Conservation (phyloP, 2,888 invertebrate species). For the Cerastis leucographa region DNA sequence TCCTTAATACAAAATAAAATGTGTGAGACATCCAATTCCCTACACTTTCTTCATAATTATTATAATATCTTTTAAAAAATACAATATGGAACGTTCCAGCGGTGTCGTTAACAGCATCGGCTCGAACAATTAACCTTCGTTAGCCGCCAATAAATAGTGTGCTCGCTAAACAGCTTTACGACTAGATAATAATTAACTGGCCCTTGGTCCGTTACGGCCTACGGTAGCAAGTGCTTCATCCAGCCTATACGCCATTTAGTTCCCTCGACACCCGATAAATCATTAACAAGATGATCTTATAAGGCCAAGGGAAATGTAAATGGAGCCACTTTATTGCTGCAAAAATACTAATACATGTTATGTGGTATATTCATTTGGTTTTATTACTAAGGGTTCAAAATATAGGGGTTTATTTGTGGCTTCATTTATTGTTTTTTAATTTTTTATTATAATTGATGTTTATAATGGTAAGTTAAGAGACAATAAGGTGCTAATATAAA, state of each 20-base stretch:
- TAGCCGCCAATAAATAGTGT: conserved; percentile 85
- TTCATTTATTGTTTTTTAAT: neutral
- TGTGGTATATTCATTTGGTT: conserved; percentile 16
- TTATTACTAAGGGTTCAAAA: conserved; percentile 19
- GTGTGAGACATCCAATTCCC: conserved; percentile 39
- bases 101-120: conserved; percentile 73
- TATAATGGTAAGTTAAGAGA: neutral
- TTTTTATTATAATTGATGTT: neutral
- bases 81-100: conserved; percentile 60
- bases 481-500: neutral
- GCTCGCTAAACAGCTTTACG: conserved; percentile 81
- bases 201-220: conserved; percentile 78
- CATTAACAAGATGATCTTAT: conserved; percentile 68
- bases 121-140: conserved; percentile 84
- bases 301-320: conserved; percentile 59
- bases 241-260: conserved; percentile 72
- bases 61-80: conserved; percentile 64
- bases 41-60: conserved; percentile 50
- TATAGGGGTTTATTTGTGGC: neutral
- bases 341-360: conserved; percentile 43
- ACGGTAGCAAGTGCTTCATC: conserved; percentile 80
- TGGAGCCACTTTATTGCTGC: conserved; percentile 54
- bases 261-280: conserved; percentile 75
- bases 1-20: conserved; percentile 38
- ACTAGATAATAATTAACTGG: conserved; percentile 84